Percentiles rank a stretch among this genome's conserved stretches.
Evolutionary conservation across 2,113 vertebrate species (phyloP).

Genomic region (Alces alces): DNA sequence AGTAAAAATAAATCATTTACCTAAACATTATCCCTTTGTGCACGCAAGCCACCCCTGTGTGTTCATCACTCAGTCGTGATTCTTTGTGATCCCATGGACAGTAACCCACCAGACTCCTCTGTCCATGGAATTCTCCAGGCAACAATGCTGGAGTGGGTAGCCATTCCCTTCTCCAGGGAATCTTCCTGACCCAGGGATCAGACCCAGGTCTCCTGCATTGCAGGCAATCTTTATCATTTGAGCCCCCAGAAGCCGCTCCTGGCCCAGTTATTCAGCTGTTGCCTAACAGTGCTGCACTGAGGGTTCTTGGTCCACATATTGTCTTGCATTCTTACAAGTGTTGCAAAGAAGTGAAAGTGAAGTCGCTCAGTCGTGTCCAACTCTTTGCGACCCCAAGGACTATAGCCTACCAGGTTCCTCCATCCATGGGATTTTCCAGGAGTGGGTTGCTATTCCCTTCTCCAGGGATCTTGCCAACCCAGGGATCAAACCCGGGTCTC

Average conservation of each 20-base stretch:
- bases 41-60: neutral
- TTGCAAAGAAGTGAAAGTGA: too few relatives aligned
- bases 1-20: neutral
- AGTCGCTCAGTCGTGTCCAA: too few relatives aligned
- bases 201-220: too few relatives aligned
- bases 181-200: neutral
- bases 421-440: too few relatives aligned
- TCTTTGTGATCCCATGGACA: neutral
- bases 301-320: neutral
- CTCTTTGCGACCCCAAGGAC: too few relatives aligned
- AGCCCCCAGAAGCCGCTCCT: too few relatives aligned
- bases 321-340: neutral
- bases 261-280: neutral
- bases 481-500: accelerated
- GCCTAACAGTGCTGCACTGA: neutral
- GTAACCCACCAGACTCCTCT: neutral
- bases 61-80: neutral
- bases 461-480: too few relatives aligned
- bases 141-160: neutral
- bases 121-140: neutral
- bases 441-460: too few relatives aligned
- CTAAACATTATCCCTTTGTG: neutral
- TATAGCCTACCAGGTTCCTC: too few relatives aligned
- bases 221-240: too few relatives aligned
- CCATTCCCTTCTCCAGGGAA: neutral